phyloP scores from a whole-genome alignment of 2,888 invertebrate species.

The Periphyllus acericola region DNA sequence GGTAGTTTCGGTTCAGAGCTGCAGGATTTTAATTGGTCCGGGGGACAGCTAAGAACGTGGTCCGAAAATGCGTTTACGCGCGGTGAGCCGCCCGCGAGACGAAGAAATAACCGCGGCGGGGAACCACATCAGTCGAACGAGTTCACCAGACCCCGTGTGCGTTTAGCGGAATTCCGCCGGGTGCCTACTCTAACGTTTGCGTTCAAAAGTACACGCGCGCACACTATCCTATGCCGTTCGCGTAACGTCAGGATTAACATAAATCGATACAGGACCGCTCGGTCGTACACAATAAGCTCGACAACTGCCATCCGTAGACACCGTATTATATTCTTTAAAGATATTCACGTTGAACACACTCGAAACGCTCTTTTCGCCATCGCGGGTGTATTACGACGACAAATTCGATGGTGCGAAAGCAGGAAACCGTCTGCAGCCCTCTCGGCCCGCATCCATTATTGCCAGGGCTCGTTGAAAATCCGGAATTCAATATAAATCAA shows the following conservation, averaged over 20 bases:
- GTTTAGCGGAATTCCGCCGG: background rate
- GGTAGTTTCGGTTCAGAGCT: constrained; percentile 10
- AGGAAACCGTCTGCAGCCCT: constrained; percentile 15
- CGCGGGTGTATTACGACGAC: constrained; percentile 7
- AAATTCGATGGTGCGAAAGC: constrained; percentile 57
- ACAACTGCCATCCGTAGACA: constrained; percentile 45
- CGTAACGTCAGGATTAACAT: constrained; percentile 40
- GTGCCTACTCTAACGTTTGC: background rate
- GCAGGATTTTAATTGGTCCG: constrained; percentile 26
- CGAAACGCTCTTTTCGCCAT: constrained; percentile 49
- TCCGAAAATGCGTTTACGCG: background rate
- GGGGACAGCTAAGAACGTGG: background rate
- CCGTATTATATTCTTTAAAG: background rate
- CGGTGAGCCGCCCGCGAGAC: background rate
- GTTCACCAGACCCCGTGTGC: background rate
- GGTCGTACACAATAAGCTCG: constrained; percentile 47
- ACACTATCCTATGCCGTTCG: no score
- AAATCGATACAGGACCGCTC: constrained; percentile 47
- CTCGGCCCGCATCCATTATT: background rate
- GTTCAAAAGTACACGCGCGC: background rate
- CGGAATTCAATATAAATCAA: constrained; percentile 57
- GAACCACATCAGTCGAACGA: constrained; percentile 8
- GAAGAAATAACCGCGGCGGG: background rate
- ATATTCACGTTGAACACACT: constrained; percentile 45
- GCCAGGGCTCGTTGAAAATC: constrained; percentile 18